A percentile compares a stretch with the other conserved stretches of the same genome.
Evolutionary conservation across 2,113 vertebrate species (phyloP).

Genomic region (Gavia stellata): DNA sequence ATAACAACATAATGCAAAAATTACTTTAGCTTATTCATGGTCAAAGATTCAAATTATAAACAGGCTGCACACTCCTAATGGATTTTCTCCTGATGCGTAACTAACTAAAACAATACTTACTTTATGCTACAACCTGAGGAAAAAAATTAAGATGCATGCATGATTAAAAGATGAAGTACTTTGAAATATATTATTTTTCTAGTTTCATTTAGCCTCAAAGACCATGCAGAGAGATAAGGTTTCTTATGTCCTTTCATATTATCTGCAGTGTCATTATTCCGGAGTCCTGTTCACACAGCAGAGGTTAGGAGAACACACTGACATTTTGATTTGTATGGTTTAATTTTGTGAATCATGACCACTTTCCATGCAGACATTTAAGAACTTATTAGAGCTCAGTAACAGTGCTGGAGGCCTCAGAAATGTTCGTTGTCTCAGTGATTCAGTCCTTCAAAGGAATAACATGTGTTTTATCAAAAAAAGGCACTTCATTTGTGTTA

Average conservation of each 20-base stretch:
- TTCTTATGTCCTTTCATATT: conserved; percentile 46
- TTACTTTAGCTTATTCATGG: neutral
- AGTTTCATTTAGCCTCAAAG: conserved; percentile 49
- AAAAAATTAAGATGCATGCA: neutral
- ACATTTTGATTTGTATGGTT: conserved; percentile 63
- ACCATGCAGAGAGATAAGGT: conserved; percentile 7
- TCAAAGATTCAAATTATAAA: conserved; percentile 25
- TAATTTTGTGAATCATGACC: conserved; percentile 48
- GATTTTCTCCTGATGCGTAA: conserved; percentile 38
- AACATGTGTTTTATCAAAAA: conserved; percentile 28
- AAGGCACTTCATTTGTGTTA: neutral
- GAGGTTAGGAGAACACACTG: conserved; percentile 34
- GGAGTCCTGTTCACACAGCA: conserved; percentile 43
- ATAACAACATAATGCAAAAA: neutral
- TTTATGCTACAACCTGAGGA: conserved; percentile 14
- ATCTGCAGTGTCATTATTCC: conserved; percentile 42
- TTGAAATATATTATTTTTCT: conserved; percentile 40
- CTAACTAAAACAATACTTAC: conserved; percentile 52
- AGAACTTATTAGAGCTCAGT: conserved; percentile 42
- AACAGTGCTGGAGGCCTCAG: conserved; percentile 30
- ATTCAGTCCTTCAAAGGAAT: conserved; percentile 33
- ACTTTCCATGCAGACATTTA: conserved; percentile 38
- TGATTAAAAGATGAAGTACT: conserved; percentile 49
- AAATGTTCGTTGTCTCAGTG: neutral
- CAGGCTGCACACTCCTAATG: conserved; percentile 9